phyloP scores from a whole-genome alignment of 1,140 invertebrate species.

The Panagrolaimus sp. region DNA sequence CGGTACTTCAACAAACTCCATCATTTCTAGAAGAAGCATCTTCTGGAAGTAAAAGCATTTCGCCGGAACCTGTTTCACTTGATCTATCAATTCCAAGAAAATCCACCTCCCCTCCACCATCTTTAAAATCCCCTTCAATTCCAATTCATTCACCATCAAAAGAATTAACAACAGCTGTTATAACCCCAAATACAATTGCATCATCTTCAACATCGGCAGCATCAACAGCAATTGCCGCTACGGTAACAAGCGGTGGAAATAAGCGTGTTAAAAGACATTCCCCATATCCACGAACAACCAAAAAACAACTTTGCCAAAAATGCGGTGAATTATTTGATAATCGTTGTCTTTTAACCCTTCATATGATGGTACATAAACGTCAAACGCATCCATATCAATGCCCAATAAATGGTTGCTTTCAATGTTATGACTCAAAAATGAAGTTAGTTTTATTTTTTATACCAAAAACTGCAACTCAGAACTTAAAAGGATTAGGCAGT shows the following conservation, averaged over 20 bases:
- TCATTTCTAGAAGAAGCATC: not conserved
- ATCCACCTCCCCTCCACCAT: not conserved
- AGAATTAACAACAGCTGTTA: not conserved
- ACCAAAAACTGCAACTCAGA: no score
- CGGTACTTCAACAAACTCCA: not conserved
- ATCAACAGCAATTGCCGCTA: no score
- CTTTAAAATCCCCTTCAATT: not conserved
- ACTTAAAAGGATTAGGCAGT: no score
- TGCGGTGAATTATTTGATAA: slow-evolving; percentile 13
- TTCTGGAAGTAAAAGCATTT: not conserved
- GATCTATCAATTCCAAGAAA: not conserved
- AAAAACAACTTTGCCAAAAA: not conserved
- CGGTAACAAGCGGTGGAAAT: not conserved
- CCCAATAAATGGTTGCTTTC: not conserved
- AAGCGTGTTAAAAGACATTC: not conserved
- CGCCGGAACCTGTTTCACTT: not conserved
- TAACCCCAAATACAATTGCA: not conserved
- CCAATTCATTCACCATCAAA: not conserved
- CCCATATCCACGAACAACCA: not conserved
- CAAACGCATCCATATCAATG: not conserved
- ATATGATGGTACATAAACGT: slow-evolving; percentile 12
- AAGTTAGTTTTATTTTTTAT: not conserved
- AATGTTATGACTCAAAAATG: not conserved
- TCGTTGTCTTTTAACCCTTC: not conserved
- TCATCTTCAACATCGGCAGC: not conserved